Percentiles rank a stretch among this genome's conserved stretches.
Conservation (phyloP, 2,888 invertebrate genomes). For the Synergus itoensis region DNA sequence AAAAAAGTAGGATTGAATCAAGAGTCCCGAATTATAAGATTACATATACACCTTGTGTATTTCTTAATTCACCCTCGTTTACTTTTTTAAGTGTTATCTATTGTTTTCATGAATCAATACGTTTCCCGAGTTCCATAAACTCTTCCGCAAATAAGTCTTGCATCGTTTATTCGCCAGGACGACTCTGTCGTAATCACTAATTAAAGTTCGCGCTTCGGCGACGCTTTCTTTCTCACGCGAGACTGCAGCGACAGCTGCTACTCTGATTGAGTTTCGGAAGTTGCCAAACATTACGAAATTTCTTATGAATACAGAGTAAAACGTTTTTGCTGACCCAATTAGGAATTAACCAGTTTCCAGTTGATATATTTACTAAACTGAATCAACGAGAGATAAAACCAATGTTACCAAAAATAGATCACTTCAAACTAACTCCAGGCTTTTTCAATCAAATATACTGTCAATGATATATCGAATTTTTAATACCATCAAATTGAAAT, state of each 20-base stretch:
- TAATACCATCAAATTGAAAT: not conserved
- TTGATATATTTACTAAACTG: not conserved
- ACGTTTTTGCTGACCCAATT: not conserved
- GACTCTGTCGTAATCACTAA: constrained; percentile 32
- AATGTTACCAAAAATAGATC: not conserved
- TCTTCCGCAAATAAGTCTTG: constrained; percentile 29
- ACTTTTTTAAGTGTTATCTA: not conserved
- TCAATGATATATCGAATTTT: not conserved
- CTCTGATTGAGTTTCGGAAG: constrained; percentile 10
- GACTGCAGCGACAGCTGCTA: constrained; percentile 16
- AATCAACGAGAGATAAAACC: not conserved
- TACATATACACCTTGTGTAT: not conserved
- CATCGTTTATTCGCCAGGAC: constrained; percentile 2
- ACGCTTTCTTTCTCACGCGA: constrained; percentile 25
- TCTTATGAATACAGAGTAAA: not conserved
- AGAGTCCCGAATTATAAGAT: not conserved
- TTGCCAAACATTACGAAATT: constrained; percentile 20
- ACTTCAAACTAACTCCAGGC: not conserved
- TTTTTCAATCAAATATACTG: not conserved
- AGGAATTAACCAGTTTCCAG: not conserved
- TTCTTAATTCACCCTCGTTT: not conserved
- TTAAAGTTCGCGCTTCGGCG: constrained; percentile 12
- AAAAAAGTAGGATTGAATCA: too few species aligned
- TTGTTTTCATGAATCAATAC: constrained; percentile 19
- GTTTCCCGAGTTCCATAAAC: constrained; percentile 8